Base-by-base conservation (phyloP, 2,888 invertebrate genomes). In the Onchidella celtica region DNA sequence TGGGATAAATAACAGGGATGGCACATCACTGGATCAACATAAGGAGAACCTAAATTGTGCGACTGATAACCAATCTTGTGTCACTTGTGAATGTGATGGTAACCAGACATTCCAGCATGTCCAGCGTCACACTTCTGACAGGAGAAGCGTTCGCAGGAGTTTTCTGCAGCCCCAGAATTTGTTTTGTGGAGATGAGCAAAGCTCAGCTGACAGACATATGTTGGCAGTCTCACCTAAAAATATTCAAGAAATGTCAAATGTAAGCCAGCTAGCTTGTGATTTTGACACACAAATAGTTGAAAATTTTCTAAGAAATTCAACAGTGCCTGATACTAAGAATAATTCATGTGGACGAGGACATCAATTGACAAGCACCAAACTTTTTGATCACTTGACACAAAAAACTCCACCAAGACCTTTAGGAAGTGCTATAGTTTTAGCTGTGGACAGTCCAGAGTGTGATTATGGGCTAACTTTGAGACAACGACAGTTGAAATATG, bases 381-480 rank as follows among this genome's bases (percentile, higher is more conserved):
- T n/a, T n/a, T n/a, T n/a, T n/a, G n/a, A 17, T 47, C 47, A 47
- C 47, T 47, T 17, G 6, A 47, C 47, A 11, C 6, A 11, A 27
- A 32, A 24, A 3, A 65, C 65, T 17, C 65, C 65, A n/a, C 65
- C 65, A 29, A 65, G 29, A 29, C 24, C 3, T 65, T 17, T 29
- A 65, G 6, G 17, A 65, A 27, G 29, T 29, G 17, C 65, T 34
- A 27, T 38, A 17, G 38, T 78, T 1, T 27, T 78, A 9, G 78
- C 27, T 4, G 29, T 32, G 2, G 78, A 78, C 36, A 78, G 69
- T 38, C 78, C 78, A 17, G 38, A 36, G 78, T 57, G 61, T 78
- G 78, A 78, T 57, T 78, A 78, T 69, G 69, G 61, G n/a, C 27
- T 78, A 21, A 78, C 69, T 11, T 69, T 78, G 21, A 47, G 78